Conservation (phyloP, 1,140 invertebrate species). For the Mesaphorura yosii region DNA sequence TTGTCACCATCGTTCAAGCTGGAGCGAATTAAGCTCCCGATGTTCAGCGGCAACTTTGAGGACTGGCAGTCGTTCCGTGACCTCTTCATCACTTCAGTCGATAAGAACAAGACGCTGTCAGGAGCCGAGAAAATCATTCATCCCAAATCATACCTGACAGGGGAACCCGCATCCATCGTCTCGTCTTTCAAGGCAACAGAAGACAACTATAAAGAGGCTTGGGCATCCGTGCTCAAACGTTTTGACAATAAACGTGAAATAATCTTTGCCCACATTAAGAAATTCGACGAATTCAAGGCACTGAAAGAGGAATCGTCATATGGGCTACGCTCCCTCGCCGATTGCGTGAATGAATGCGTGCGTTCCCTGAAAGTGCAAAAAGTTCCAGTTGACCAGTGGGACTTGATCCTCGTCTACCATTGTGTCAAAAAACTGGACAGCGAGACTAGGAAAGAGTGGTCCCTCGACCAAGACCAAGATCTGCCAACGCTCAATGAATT, state of each 20-base stretch:
- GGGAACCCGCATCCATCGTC: conserved; percentile 5
- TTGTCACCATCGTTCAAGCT: conserved; percentile 4
- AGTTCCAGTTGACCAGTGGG: not conserved
- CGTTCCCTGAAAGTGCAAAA: not conserved
- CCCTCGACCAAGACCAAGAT: not conserved
- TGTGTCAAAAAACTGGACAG: not conserved
- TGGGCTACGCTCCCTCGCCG: not conserved
- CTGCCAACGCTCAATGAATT: not conserved
- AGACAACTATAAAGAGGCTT: conserved; percentile 2
- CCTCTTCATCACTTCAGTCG: conserved; percentile 4
- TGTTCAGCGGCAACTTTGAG: not conserved
- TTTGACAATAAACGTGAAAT: not conserved
- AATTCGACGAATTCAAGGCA: not conserved
- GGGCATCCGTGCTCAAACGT: not conserved
- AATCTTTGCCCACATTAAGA: conserved; percentile 6
- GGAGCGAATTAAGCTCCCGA: conserved; percentile 5
- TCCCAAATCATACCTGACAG: conserved; percentile 2
- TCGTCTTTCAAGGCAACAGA: not conserved
- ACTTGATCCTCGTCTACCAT: not conserved
- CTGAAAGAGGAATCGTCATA: not conserved
- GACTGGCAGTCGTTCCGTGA: conserved; percentile 8
- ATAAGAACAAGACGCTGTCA: not conserved
- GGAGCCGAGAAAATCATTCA: conserved; percentile 7
- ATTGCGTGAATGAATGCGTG: not conserved
- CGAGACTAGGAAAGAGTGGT: not conserved